Conservation (phyloP, 2,797 vertebrate species). For the Chloroceryle inda region DNA sequence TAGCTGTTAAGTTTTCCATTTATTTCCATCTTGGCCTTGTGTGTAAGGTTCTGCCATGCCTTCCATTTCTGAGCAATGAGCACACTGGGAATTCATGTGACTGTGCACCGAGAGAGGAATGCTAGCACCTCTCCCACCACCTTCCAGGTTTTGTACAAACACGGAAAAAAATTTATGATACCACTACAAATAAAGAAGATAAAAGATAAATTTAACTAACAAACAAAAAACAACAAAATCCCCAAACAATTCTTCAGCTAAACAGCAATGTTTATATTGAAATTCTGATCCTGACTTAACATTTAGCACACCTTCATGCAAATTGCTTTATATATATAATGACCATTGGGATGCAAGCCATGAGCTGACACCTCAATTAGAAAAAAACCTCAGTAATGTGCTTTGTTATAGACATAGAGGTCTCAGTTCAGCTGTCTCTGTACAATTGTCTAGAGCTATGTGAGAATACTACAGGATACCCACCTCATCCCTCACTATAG, state of each 20-base stretch:
- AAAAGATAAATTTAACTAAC: not conserved
- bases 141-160: not conserved
- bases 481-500: not conserved
- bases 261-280: not conserved
- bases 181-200: not conserved
- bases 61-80: constrained; percentile 22
- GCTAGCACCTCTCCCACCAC: not conserved
- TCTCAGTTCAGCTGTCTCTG: not conserved
- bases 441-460: not conserved
- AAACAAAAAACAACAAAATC: not conserved
- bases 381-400: accelerated
- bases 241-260: not conserved
- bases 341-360: not conserved
- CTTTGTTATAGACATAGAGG: not conserved
- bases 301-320: not conserved
- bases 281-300: not conserved
- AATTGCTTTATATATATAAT: not conserved
- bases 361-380: not conserved
- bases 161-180: not conserved
- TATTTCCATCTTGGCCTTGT: not conserved
- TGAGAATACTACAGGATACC: not conserved
- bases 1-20: constrained; percentile 17
- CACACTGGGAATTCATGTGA: not conserved
- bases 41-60: not conserved
- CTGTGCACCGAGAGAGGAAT: not conserved